Percentiles rank a stretch among this genome's conserved stretches.
Evolutionary conservation across 2,797 vertebrate species (phyloP).

Genomic region (Poecilia wingei): DNA sequence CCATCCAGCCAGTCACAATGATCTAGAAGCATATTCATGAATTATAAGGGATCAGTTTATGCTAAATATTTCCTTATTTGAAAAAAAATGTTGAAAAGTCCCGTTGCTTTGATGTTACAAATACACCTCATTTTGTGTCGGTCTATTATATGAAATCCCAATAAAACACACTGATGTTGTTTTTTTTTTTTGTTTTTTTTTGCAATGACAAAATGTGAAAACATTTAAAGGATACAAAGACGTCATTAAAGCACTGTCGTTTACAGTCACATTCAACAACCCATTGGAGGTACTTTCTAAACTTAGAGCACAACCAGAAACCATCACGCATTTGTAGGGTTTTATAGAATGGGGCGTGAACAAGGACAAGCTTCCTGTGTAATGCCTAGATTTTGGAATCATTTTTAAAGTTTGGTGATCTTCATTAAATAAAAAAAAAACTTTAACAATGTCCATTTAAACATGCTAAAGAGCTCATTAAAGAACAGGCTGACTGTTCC

Average conservation of each 20-base stretch:
- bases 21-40: not conserved
- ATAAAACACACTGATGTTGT: not conserved
- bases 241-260: not conserved
- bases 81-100: not conserved
- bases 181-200: too few species aligned
- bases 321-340: not conserved
- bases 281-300: not conserved
- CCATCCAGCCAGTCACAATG: not conserved
- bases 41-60: not conserved
- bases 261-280: not conserved
- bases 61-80: not conserved
- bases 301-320: not conserved
- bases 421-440: not conserved
- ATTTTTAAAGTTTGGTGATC: not conserved
- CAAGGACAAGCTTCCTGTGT: not conserved
- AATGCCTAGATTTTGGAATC: not conserved
- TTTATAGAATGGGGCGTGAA: not conserved
- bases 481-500: not conserved
- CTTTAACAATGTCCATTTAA: not conserved
- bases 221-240: not conserved
- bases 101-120: not conserved
- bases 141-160: not conserved
- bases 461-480: not conserved
- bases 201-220: not conserved
- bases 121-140: not conserved